Conservation (phyloP, 2,888 invertebrate species). For the Polymixis flavicincta region DNA sequence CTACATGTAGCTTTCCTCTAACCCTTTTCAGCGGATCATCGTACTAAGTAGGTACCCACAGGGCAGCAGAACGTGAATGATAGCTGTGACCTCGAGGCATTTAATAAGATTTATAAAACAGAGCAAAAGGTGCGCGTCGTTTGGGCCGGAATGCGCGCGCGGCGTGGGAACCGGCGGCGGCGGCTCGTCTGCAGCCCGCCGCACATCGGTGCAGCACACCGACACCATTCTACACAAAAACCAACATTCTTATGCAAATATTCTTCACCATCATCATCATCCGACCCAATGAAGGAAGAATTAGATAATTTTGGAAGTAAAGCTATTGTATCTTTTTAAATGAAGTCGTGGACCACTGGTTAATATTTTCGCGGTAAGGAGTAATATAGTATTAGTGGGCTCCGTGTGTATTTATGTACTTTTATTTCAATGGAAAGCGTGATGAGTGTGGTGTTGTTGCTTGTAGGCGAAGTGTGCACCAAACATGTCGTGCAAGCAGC, state of each 20-base stretch:
- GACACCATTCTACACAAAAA: conserved; percentile 8
- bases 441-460: not conserved
- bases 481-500: not conserved
- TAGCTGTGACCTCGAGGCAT: conserved; percentile 20
- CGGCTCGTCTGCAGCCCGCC: conserved; percentile 49
- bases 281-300: not conserved
- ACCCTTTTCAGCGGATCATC: not conserved
- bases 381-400: not conserved
- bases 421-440: not conserved
- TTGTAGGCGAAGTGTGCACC: not conserved
- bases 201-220: conserved; percentile 1
- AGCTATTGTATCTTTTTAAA: not conserved
- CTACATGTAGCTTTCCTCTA: not conserved
- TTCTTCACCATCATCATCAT: conserved; percentile 1
- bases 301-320: conserved; percentile 10
- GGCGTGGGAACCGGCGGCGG: conserved; percentile 69
- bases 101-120: conserved; percentile 23
- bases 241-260: conserved; percentile 19
- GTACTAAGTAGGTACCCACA: no score
- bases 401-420: not conserved
- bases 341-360: no score
- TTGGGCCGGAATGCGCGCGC: conserved; percentile 62
- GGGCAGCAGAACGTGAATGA: not conserved
- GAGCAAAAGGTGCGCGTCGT: conserved; percentile 51
- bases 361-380: not conserved